Base-by-base conservation (phyloP, 2,797 vertebrate species). In the Enteromius treurensis region DNA sequence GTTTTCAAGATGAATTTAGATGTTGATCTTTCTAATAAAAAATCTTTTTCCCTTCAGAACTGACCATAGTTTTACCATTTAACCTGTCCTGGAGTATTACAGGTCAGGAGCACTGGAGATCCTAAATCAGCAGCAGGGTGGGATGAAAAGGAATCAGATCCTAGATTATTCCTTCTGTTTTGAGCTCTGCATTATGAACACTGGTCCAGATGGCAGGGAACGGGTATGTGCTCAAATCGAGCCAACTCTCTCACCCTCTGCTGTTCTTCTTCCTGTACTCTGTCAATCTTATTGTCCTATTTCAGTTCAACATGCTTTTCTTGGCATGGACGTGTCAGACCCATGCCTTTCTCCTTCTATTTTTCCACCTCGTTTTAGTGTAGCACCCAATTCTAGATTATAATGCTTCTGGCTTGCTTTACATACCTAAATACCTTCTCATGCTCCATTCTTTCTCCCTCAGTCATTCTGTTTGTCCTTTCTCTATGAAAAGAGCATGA, bases 261-360 rank as follows among this genome's bases (percentile, higher is more conserved):
- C 68, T 79, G 45, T 74, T 84, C 53, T 71, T 71, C 77, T 64
- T 79, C 67, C 75, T 84, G 53, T 17, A 53, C 67, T 84, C 32
- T 26, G 32, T 84, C 81, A 65, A 85, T 86, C 87, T 89, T 88
- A 91, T 90, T 90, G 86, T 85, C 89, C 89, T 91, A 93, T 92
- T 94, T 93, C 88, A 92, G 91, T 94, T 93, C 87, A 88, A 91
- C 89, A 90, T 93, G 91, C 89, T 94, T 93, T 91, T 91, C 88
- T 94, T 93, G 92, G 92, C 92, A 80, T 85, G 64, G 81, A 77
- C 10, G 5, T 55, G 3, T 71, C 47, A 23, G 11, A 75, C 77
- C 82, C 4, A 17, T 32, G 58, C 32, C 13, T 47, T 74, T 68
- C 58, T 60, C 64, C 69, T 88, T 87, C 87, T 87, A 67, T 86